Base-by-base conservation (phyloP, 2,113 vertebrate genomes). In the Tyto alba region DNA sequence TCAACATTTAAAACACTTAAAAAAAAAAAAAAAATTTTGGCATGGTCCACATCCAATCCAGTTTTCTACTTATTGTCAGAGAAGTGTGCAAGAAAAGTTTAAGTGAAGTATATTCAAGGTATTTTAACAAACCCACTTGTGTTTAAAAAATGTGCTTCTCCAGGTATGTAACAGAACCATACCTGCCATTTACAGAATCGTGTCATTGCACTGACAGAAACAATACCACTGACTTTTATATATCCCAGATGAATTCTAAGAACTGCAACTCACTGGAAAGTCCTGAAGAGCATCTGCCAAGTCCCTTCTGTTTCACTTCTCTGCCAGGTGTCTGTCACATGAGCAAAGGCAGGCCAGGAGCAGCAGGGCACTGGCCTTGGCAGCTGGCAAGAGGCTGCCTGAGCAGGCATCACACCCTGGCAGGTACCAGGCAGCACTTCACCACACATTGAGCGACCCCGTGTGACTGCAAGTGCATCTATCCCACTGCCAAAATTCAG, bases 391-490 rank as follows among this genome's bases (percentile, higher is more conserved):
- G 66, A 29, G 41, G 50, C 23, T 20, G 64, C 29, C 81, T 2
- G 5, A 57, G 29, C n/a, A n/a, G n/a, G n/a, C 36, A 29, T 18
- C 48, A 5, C 57, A 36, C 2, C 43, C 80, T 27, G 62, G 48
- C 74, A 75, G 81, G 85, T n/a, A 78, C 56, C 56, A 34, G 50
- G 22, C 62, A 30, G 69, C 21, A 13, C 18, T 4, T 57, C 45
- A 29, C 41, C n/a, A 47, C 29, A 22, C 1, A 0, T 1, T 18
- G 41, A 59, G 47, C 1, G 0, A 13, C 0, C 23, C 36, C 6
- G 1, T 18, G 23, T 56, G 85, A 91, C 43, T 13, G 22, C 50
- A 20, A 75, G 20, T 0, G 12, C 27, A 7, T 10, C 88, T 7
- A 4, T 14, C 11, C 48, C 25, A 34, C 26, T 19, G 57, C 48